Conservation (phyloP, 1,140 invertebrate genomes). For the Globodera ellingtonae region DNA sequence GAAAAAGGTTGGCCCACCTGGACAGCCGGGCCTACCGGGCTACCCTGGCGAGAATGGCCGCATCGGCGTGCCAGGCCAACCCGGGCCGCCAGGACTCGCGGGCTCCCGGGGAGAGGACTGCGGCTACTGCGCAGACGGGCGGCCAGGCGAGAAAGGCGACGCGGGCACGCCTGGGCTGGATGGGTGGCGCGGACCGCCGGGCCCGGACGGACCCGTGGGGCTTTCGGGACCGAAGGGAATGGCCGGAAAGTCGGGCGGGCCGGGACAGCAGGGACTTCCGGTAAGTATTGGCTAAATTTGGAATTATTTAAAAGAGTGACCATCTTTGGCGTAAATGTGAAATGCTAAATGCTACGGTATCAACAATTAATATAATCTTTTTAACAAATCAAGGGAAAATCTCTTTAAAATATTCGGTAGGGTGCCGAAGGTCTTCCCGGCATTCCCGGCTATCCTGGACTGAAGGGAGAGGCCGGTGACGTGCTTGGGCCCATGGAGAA, state of each 20-base stretch:
- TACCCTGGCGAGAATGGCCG: constrained; percentile 59
- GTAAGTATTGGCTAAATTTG: constrained; percentile 35
- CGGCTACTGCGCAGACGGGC: constrained; percentile 54
- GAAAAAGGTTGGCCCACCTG: constrained; percentile 58
- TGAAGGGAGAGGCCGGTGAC: constrained; percentile 62
- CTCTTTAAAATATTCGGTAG: constrained; percentile 11
- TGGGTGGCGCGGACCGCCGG: constrained; percentile 41
- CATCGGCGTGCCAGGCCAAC: constrained; percentile 55
- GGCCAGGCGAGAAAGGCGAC: constrained; percentile 40
- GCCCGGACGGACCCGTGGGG: constrained; percentile 39
- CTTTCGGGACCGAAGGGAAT: constrained; percentile 40
- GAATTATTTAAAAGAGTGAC: background rate
- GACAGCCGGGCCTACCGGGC: constrained; percentile 53
- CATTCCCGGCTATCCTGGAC: constrained; percentile 58
- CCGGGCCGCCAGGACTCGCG: constrained; percentile 30
- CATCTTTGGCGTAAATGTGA: background rate
- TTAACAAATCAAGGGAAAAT: too few relatives aligned
- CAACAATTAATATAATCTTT: too few relatives aligned
- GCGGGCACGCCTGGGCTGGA: constrained; percentile 38
- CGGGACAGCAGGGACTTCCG: constrained; percentile 41
- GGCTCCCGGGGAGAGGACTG: constrained; percentile 48
- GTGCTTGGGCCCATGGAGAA: constrained; percentile 65
- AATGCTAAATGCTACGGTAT: too few relatives aligned
- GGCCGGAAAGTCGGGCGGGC: constrained; percentile 41
- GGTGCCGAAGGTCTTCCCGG: constrained; percentile 59